These are phyloP conservation scores for Magallana gigas DNA, from an alignment of 1,140 invertebrate species.

Conservation along the genomic window DNA sequence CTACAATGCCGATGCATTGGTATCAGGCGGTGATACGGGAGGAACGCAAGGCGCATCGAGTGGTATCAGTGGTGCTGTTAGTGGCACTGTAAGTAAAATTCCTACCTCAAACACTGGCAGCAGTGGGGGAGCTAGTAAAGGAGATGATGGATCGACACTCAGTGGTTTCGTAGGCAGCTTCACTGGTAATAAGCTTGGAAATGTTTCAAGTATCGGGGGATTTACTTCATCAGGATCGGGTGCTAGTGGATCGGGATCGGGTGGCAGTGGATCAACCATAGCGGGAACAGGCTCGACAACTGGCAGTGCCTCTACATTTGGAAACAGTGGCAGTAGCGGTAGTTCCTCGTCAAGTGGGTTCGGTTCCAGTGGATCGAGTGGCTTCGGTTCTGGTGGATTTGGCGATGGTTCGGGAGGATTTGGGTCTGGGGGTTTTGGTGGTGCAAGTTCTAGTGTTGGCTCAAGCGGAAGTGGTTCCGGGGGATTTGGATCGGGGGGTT, in stretches of 20 bases:
- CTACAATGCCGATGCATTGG: slow-evolving; percentile 6
- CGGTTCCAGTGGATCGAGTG: background rate
- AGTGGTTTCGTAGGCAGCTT: slow-evolving; percentile 13
- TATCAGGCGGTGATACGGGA: background rate
- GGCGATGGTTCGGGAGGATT: background rate
- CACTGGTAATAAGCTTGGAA: slow-evolving; percentile 7
- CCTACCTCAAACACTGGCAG: background rate
- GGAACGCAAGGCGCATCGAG: background rate
- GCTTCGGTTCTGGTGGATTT: background rate
- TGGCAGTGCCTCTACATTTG: background rate
- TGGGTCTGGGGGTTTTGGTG: background rate
- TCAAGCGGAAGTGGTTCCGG: background rate
- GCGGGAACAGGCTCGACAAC: background rate
- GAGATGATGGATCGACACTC: slow-evolving; percentile 31
- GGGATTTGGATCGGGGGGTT: slow-evolving; percentile 6
- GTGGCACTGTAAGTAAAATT: background rate
- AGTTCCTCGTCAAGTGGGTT: background rate
- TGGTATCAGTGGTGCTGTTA: background rate
- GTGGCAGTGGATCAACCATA: background rate
- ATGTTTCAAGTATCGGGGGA: background rate
- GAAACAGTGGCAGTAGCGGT: background rate
- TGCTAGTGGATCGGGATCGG: background rate
- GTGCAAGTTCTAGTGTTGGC: background rate
- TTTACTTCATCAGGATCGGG: background rate
- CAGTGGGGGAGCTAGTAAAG: background rate